Base-by-base conservation (phyloP, 2,888 invertebrate species). In the Cordilura impudica region DNA sequence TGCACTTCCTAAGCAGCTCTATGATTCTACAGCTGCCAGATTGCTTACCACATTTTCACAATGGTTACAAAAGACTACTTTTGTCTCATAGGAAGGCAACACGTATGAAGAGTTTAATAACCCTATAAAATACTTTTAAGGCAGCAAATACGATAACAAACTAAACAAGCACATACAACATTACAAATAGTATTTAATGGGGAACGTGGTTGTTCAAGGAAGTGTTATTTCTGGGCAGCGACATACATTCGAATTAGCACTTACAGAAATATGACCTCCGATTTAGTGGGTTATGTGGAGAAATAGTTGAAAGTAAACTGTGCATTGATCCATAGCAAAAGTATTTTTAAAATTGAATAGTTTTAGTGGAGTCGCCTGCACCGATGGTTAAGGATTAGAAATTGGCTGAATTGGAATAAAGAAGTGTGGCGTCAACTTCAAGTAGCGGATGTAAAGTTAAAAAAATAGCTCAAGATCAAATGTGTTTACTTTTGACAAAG, bases 101-200 rank as follows among this genome's bases (percentile, higher is more conserved):
- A 73, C 73, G 19, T 49, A 65, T 67, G 71, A 67, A 75, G 61
- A 71, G 78, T 79, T 79, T 79, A 79, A 75, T 79, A 75, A 79
- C 78, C 78, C 75, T 79, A 75, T 75, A 79, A 75, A 79, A 79
- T 75, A 71, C 51, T 66, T 71, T 67, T 51, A 66, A 71, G 66
- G 66, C 23, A 71, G 63, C 39, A 26, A 26, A 51, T 29, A 43
- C 47, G 26, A 49, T 14, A 16, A 29, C 5, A 49, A 21, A n/a
- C 31, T 8, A 21, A 31, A 54, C 51, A 18, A 43, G 26, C 7
- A 53, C 6, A 69, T 60, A 45, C 23, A 65, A 60, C 35, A 31
- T 12, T 51, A 29, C 8, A 49, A 66, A 78, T 35, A 35, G 19
- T 66, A 53, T 49, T 49, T 35, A 35, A 39, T 19, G 39, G n/a